Evolutionary conservation across 2,113 vertebrate species (phyloP).

Genomic region (Colaptes auratus): DNA sequence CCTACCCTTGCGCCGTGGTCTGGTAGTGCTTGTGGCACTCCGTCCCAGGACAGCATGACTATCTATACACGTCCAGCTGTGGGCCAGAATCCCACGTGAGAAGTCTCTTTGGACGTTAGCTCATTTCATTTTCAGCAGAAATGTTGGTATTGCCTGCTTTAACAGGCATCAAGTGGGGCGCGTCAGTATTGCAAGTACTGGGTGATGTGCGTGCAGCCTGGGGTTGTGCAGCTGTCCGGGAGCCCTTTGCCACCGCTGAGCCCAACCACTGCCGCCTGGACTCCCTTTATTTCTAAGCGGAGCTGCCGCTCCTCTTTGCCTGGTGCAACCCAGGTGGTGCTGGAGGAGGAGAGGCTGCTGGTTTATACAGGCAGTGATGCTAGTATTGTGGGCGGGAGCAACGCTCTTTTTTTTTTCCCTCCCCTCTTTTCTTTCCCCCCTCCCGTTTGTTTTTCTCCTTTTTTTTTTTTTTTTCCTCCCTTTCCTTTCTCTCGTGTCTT

Average conservation of each 20-base stretch:
- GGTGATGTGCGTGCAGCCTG: neutral
- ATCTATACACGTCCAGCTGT: neutral
- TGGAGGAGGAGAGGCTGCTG: neutral
- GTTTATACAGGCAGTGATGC: conserved; percentile 59
- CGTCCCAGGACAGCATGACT: neutral
- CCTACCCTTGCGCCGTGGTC: neutral
- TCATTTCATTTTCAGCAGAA: neutral
- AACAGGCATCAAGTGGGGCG: accelerated
- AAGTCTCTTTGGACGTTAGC: neutral
- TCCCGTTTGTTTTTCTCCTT: neutral
- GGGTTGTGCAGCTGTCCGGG: neutral
- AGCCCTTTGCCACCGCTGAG: neutral
- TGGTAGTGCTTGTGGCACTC: neutral
- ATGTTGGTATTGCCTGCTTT: accelerated
- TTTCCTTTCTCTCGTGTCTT: neutral
- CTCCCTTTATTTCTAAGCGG: neutral
- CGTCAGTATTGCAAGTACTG: accelerated
- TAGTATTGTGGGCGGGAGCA: conserved; percentile 72
- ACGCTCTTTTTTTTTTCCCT: neutral
- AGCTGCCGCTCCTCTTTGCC: neutral
- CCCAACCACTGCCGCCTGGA: neutral
- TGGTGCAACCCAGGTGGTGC: conserved; percentile 45
- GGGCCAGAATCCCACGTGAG: neutral
- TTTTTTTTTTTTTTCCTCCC: neutral
- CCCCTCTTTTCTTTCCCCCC: no score